A percentile compares a stretch with the other conserved stretches of the same genome.
These are phyloP conservation scores for Platyrinchus mystaceus DNA, from an alignment of 2,797 vertebrate species.

Conservation along the genomic window DNA sequence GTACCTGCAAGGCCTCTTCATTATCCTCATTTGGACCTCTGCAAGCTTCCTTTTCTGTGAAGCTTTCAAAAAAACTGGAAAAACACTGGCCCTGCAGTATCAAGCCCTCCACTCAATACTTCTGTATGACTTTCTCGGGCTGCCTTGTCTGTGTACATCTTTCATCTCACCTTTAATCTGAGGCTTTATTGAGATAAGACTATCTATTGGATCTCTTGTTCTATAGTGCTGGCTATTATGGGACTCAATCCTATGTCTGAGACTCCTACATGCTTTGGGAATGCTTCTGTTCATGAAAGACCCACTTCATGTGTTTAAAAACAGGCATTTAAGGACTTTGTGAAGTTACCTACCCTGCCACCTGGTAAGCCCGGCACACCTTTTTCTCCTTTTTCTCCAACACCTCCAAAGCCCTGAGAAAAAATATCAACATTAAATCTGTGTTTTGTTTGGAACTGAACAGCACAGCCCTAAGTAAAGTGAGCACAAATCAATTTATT, in stretches of 20 bases:
- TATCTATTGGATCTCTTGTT: not conserved
- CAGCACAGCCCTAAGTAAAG: not conserved
- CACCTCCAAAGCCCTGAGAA: constrained; percentile 78
- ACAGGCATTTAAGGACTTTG: not conserved
- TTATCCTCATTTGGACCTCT: not conserved
- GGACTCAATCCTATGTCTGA: not conserved
- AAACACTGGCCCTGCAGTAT: not conserved
- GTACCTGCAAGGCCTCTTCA: not conserved
- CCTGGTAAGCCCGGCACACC: constrained; percentile 91
- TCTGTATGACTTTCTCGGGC: not conserved
- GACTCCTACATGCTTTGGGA: not conserved
- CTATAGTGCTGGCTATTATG: not conserved
- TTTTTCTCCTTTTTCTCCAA: constrained; percentile 88
- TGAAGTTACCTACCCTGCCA: constrained; percentile 79
- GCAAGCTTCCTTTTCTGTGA: not conserved
- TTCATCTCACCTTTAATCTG: not conserved
- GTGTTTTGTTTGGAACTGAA: not conserved
- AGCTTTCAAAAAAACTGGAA: not conserved
- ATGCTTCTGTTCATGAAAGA: not conserved
- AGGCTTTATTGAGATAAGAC: not conserved
- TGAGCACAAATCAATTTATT: not conserved
- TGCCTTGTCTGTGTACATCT: not conserved
- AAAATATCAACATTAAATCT: not conserved
- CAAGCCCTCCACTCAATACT: not conserved
- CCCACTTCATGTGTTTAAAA: not conserved